A percentile compares a stretch with the other conserved stretches of the same genome.
These are phyloP conservation scores for Euura saliciscinereae DNA, from an alignment of 1,140 invertebrate species.

Conservation along the genomic window DNA sequence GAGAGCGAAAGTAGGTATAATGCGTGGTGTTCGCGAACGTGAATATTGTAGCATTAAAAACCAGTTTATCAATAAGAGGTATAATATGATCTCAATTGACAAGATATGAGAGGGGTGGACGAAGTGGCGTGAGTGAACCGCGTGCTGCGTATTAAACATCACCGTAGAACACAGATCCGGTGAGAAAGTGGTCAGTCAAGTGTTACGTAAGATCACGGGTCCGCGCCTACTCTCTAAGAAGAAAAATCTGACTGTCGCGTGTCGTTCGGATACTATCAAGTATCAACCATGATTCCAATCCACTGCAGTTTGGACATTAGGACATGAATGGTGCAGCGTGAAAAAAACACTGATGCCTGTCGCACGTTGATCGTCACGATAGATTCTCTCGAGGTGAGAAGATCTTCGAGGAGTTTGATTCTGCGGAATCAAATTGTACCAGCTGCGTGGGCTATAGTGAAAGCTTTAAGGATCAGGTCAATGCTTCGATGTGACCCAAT, in stretches of 20 bases:
- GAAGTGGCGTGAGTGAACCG: neutral
- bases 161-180: neutral
- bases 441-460: neutral
- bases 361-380: neutral
- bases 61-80: too few species aligned
- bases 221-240: neutral
- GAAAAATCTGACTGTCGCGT: neutral
- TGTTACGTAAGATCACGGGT: neutral
- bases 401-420: neutral
- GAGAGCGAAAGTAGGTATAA: too few species aligned
- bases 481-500: neutral
- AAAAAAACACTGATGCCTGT: too few species aligned
- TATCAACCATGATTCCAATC: neutral
- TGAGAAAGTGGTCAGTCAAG: conserved; percentile 4
- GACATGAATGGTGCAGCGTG: too few species aligned
- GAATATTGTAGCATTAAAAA: too few species aligned
- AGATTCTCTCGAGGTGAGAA: neutral
- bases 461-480: conserved; percentile 1
- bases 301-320: too few species aligned
- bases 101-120: neutral
- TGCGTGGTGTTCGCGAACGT: too few species aligned
- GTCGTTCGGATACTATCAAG: neutral
- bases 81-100: neutral
- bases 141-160: neutral
- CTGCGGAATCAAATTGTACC: neutral